A percentile compares a stretch with the other conserved stretches of the same genome.
phyloP scores from a whole-genome alignment of 2,113 vertebrate species.

The Platanista minor region DNA sequence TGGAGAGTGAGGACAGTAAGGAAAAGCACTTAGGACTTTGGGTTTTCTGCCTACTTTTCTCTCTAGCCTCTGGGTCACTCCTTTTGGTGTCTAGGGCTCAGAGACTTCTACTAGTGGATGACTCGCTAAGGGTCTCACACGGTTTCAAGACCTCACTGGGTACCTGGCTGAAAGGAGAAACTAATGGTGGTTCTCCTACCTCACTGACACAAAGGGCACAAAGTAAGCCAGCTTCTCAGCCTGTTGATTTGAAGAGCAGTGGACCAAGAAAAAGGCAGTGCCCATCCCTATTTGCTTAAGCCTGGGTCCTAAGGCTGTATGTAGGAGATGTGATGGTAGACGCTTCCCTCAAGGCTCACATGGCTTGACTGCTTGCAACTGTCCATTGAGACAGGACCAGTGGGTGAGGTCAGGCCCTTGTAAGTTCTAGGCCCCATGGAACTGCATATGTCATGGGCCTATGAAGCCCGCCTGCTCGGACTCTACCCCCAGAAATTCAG shows the following conservation, averaged over 20 bases:
- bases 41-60: background rate
- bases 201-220: background rate
- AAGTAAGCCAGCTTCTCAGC: background rate
- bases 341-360: background rate
- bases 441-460: background rate
- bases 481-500: background rate
- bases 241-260: slow-evolving; percentile 10
- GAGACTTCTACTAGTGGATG: background rate
- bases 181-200: background rate
- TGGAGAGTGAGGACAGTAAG: background rate
- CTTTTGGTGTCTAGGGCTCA: background rate
- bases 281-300: background rate
- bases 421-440: background rate
- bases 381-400: background rate
- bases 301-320: background rate
- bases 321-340: background rate
- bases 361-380: background rate
- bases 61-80: background rate
- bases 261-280: background rate
- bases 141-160: background rate
- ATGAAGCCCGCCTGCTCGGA: background rate
- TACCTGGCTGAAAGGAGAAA: background rate
- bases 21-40: background rate
- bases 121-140: background rate
- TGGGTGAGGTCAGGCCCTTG: background rate